Evolutionary conservation across 2,888 invertebrate species (phyloP).

Genomic region (Yponomeuta sedellus): DNA sequence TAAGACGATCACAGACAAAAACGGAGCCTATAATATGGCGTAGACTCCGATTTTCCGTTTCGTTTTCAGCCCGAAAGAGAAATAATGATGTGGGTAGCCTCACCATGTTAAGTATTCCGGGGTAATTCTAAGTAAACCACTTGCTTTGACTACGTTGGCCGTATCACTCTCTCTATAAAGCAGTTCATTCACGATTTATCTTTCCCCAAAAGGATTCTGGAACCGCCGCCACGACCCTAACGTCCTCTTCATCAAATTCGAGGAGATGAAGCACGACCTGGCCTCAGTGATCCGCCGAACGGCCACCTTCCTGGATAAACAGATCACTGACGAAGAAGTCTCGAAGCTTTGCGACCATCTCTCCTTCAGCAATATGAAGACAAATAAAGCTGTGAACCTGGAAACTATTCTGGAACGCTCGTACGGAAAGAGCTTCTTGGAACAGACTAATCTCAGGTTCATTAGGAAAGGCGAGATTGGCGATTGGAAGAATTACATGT

Average conservation of each 20-base stretch:
- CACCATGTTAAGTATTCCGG: too few relatives aligned
- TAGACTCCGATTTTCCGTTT: too few relatives aligned
- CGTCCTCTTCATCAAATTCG: conserved; percentile 86
- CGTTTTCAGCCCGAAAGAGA: too few relatives aligned
- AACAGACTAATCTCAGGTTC: conserved; percentile 76
- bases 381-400: conserved; percentile 86
- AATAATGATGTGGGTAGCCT: too few relatives aligned
- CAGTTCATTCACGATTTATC: neutral
- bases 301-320: conserved; percentile 82
- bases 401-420: conserved; percentile 78
- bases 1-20: too few relatives aligned
- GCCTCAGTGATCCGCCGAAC: conserved; percentile 80
- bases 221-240: conserved; percentile 81
- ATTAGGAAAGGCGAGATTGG: conserved; percentile 88
- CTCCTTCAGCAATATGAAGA: conserved; percentile 88
- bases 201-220: conserved; percentile 78
- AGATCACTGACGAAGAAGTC: conserved; percentile 80
- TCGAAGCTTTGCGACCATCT: conserved; percentile 83
- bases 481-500: conserved; percentile 88
- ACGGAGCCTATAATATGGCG: too few relatives aligned
- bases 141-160: too few relatives aligned
- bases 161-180: too few relatives aligned
- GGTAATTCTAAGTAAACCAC: too few relatives aligned
- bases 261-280: conserved; percentile 87
- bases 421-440: conserved; percentile 60